Base-by-base conservation (phyloP, 2,888 invertebrate genomes). In the Pilophorus perplexus region DNA sequence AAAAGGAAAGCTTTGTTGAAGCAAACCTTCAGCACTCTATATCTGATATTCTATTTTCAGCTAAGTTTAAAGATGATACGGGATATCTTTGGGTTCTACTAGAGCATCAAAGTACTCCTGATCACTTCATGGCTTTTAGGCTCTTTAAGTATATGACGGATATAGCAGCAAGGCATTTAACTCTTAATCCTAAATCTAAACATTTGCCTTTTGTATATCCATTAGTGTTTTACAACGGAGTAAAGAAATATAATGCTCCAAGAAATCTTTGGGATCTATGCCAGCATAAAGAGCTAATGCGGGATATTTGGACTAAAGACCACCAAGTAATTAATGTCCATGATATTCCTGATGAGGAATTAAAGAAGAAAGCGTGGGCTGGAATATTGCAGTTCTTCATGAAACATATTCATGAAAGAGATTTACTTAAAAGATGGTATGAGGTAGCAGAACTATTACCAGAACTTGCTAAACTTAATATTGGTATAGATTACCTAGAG, bases 391-490 rank as follows among this genome's bases (percentile, higher is more conserved):
- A 33, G 33, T 33, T 33, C 33, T 33, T 33, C 33, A 33, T 33
- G 33, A 33, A 33, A 33, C 33, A 33, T 42, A 42, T 42, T 10
- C 42, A 42, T n/a, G 42, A 42, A n/a, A 5, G 42, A 42, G 14
- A 42, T n/a, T 42, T 42, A 42, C 42, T 42, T 16, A 42, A 42
- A 42, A 42, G 16, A 42, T 42, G 42, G 42, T 42, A 42, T 42
- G 42, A 42, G n/a, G 14, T 42, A 42, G 42, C 42, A 10, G 42
- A 42, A 10, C 42, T 42, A 42, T 42, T 42, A n/a, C 42, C 42
- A 10, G 8, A 42, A 16, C 5, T 10, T 42, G 42, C 42, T 6
- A 5, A 14, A 42, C 14, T 42, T 5, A 16, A 42, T 42, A 42
- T 42, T n/a, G 42, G 42, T 42, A 42, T 42, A 10, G 42, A 42